A percentile compares a stretch with the other conserved stretches of the same genome.
Evolutionary conservation across 2,797 vertebrate genomes (phyloP).

Genomic region (Chaetodon trifasciatus): DNA sequence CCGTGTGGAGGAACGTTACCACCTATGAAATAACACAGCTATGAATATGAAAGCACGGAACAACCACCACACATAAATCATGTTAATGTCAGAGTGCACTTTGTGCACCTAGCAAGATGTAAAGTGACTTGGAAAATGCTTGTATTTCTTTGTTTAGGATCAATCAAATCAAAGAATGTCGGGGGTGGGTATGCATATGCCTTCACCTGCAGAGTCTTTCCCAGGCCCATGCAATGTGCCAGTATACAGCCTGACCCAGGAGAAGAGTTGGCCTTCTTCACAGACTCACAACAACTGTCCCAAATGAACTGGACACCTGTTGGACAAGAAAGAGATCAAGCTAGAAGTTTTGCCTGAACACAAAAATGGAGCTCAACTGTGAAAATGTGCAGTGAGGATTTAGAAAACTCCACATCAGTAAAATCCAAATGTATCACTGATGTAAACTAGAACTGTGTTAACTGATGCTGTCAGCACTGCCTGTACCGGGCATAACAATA

Average conservation of each 20-base stretch:
- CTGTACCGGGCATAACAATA: too few species aligned
- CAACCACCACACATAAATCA: not conserved
- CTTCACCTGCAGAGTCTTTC: conserved; percentile 95
- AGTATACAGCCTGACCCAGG: conserved; percentile 96
- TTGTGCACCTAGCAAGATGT: not conserved
- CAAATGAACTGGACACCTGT: conserved; percentile 98
- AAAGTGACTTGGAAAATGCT: not conserved
- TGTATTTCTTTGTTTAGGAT: not conserved
- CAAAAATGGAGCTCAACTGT: not conserved
- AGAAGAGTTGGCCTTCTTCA: conserved; percentile 92
- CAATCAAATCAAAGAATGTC: not conserved
- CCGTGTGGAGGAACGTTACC: conserved; percentile 95
- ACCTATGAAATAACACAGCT: conserved; percentile 84
- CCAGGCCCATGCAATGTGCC: conserved; percentile 98
- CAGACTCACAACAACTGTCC: conserved; percentile 97
- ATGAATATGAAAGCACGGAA: not conserved
- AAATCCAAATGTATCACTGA: too few species aligned
- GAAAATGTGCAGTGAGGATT: not conserved
- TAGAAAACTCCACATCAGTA: not conserved
- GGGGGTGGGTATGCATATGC: not conserved
- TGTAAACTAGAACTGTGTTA: not conserved
- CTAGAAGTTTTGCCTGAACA: not conserved
- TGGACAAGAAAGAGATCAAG: not conserved
- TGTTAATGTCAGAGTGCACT: not conserved
- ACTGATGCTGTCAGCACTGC: not conserved